These are phyloP conservation scores for Spilarctia lutea DNA, from an alignment of 2,888 invertebrate genomes.

Conservation along the genomic window DNA sequence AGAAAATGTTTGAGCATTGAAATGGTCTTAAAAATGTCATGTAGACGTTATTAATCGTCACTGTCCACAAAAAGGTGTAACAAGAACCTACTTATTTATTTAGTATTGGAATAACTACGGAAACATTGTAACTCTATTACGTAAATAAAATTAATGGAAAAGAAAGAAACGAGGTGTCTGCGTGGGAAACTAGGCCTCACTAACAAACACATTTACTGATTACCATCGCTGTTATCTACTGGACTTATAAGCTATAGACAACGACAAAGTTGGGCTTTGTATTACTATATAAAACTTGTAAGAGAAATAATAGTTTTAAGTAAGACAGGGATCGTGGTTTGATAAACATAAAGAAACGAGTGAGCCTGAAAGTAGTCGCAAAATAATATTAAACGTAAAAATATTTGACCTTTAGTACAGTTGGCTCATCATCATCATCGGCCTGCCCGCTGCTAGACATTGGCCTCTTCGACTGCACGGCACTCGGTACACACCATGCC, in stretches of 20 bases:
- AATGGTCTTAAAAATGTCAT: neutral
- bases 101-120: constrained; percentile 1
- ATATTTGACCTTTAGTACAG: no score
- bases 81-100: neutral
- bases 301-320: neutral
- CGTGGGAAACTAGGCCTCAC: constrained; percentile 36
- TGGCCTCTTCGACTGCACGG: no score
- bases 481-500: no score
- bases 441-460: no score
- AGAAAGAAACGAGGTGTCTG: constrained; percentile 24
- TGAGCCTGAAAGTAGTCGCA: no score
- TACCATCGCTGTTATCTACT: constrained; percentile 21
- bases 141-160: constrained; percentile 27
- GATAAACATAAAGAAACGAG: no score
- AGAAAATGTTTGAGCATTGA: neutral
- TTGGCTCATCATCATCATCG: no score
- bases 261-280: constrained; percentile 23
- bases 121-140: constrained; percentile 16
- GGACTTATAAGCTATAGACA: neutral
- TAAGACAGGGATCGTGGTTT: no score
- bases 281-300: neutral
- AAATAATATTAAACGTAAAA: no score
- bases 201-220: constrained; percentile 22
- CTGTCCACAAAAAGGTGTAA: constrained; percentile 2
- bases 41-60: neutral